Evolutionary conservation across 2,797 vertebrate genomes (phyloP).

Genomic region (Pagetopsis macropterus): DNA sequence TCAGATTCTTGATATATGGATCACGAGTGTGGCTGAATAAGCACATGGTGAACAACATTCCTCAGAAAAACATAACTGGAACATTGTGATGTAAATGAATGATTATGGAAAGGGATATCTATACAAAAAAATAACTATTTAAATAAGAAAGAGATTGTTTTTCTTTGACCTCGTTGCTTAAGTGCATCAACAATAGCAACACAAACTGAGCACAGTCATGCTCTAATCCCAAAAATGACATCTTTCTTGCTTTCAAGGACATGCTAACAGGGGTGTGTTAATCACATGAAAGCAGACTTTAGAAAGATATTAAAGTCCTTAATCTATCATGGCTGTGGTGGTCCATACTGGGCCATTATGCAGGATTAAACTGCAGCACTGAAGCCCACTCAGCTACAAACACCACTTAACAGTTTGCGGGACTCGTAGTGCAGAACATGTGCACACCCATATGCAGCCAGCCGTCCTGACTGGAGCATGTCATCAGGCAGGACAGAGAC

Average conservation of each 20-base stretch:
- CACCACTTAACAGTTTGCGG: slow-evolving; percentile 59
- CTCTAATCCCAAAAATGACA: slow-evolving; percentile 38
- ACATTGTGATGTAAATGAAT: neutral
- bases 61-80: no score
- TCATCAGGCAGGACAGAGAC: slow-evolving; percentile 5
- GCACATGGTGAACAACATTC: neutral
- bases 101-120: neutral
- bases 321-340: slow-evolving; percentile 83
- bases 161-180: neutral
- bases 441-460: slow-evolving; percentile 7
- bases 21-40: neutral
- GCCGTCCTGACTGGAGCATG: slow-evolving; percentile 21
- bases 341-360: slow-evolving; percentile 84
- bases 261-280: slow-evolving; percentile 75
- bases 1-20: slow-evolving; percentile 16
- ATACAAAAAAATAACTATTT: neutral
- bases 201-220: neutral
- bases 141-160: neutral
- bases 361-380: slow-evolving; percentile 82
- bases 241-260: slow-evolving; percentile 62
- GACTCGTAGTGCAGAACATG: slow-evolving; percentile 34
- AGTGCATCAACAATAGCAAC: neutral
- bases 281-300: slow-evolving; percentile 90
- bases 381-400: slow-evolving; percentile 58
- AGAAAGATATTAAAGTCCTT: slow-evolving; percentile 78